These are phyloP conservation scores for Sarcophilus harrisii DNA, from an alignment of 2,797 vertebrate species.

Conservation along the genomic window DNA sequence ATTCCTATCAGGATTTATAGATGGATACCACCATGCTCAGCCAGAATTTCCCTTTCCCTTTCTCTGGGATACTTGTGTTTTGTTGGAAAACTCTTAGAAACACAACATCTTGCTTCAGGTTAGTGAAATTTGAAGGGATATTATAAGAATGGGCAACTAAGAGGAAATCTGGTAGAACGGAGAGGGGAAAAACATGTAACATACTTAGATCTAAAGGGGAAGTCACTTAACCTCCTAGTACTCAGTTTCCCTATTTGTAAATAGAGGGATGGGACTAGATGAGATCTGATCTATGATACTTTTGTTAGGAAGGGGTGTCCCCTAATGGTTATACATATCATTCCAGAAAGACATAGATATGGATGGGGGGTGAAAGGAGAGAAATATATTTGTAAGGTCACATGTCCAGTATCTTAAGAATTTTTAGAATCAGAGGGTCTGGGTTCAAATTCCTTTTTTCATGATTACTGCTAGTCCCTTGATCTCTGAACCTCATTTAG, in stretches of 20 bases:
- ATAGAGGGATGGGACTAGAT: not conserved
- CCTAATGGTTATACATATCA: not conserved
- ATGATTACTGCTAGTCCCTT: not conserved
- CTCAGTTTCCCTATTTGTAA: not conserved
- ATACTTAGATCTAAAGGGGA: not conserved
- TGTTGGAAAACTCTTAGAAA: not conserved
- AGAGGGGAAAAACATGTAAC: not conserved
- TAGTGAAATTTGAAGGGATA: not conserved
- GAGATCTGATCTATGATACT: slow-evolving; percentile 30
- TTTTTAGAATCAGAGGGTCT: not conserved
- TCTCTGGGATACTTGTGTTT: not conserved
- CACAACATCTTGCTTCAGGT: not conserved
- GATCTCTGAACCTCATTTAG: not conserved
- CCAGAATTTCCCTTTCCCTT: not conserved
- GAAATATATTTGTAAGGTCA: not conserved
- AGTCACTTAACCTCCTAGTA: not conserved
- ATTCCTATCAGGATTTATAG: not conserved
- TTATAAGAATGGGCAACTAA: not conserved
- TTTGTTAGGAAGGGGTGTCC: not conserved
- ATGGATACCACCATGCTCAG: not conserved
- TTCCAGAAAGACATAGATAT: not conserved
- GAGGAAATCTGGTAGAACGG: not conserved
- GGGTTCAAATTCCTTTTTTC: not conserved
- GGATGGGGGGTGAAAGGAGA: not conserved
- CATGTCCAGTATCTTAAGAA: not conserved